phyloP scores from a whole-genome alignment of 1,140 invertebrate genomes.

The Cherax destructor region DNA sequence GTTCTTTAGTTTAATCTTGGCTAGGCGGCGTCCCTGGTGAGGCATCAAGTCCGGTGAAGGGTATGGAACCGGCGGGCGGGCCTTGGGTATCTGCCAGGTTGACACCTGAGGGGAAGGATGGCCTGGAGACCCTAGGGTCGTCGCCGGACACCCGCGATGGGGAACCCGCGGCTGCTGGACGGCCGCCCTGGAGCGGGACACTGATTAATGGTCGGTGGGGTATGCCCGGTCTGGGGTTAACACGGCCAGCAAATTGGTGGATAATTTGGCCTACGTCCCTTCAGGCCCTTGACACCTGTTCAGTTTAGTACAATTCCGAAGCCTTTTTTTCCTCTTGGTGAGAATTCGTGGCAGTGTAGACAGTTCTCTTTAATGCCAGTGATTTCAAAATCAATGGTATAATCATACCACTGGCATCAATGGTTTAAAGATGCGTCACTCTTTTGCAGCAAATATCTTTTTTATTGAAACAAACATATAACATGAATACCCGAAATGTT shows the following conservation, averaged over 20 bases:
- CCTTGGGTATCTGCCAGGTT: constrained; percentile 6
- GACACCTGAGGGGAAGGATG: constrained; percentile 16
- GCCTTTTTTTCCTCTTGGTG: no score
- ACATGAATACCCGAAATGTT: no score
- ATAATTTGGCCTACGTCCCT: constrained; percentile 3
- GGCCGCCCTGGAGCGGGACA: constrained; percentile 5
- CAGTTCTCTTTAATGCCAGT: no score
- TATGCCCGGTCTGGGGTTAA: not conserved
- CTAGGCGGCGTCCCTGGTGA: not conserved
- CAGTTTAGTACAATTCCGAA: not conserved
- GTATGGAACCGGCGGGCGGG: not conserved
- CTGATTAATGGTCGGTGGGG: constrained; percentile 1
- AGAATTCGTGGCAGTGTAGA: no score
- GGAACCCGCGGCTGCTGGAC: constrained; percentile 6
- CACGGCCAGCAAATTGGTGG: constrained; percentile 2
- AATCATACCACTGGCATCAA: no score
- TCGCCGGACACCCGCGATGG: constrained; percentile 6
- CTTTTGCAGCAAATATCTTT: no score
- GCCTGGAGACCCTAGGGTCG: constrained; percentile 12
- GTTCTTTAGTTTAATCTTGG: not conserved
- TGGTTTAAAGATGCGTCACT: no score
- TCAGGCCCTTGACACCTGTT: not conserved
- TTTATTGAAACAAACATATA: no score
- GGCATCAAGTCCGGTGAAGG: not conserved
- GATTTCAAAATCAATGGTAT: no score